phyloP scores from a whole-genome alignment of 2,888 invertebrate genomes.

The Homarus gammarus region DNA sequence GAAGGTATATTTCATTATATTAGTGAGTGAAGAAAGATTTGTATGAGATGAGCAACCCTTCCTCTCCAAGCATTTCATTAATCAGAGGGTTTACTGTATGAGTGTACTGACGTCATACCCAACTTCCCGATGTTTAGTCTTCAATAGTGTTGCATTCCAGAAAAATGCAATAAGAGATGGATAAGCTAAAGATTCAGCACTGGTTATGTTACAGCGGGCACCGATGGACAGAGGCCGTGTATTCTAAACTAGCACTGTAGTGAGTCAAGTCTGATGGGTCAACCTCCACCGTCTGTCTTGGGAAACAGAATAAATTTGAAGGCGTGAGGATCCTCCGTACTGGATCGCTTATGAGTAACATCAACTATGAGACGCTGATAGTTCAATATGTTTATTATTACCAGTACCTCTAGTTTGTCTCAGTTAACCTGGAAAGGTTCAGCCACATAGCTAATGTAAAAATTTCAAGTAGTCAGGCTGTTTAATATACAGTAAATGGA shows the following conservation, averaged over 20 bases:
- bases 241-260: slow-evolving; percentile 7
- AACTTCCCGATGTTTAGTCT: neutral
- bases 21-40: too few species aligned
- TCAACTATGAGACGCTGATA: too few species aligned
- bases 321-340: too few species aligned
- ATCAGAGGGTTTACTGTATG: neutral
- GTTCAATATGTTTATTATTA: too few species aligned
- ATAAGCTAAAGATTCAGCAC: slow-evolving; percentile 7
- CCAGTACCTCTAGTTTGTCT: too few species aligned
- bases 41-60: neutral
- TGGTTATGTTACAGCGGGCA: neutral
- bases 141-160: neutral
- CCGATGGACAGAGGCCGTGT: neutral
- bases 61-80: neutral
- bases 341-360: too few species aligned
- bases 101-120: neutral
- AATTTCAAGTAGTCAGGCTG: too few species aligned
- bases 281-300: neutral
- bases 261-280: neutral
- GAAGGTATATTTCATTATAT: too few species aligned
- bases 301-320: neutral
- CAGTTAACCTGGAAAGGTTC: too few species aligned
- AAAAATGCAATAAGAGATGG: slow-evolving; percentile 1
- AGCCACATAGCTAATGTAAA: too few species aligned
- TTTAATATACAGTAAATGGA: too few species aligned